Evolutionary conservation across 2,113 vertebrate species (phyloP).

Genomic region (Scomber scombrus): DNA sequence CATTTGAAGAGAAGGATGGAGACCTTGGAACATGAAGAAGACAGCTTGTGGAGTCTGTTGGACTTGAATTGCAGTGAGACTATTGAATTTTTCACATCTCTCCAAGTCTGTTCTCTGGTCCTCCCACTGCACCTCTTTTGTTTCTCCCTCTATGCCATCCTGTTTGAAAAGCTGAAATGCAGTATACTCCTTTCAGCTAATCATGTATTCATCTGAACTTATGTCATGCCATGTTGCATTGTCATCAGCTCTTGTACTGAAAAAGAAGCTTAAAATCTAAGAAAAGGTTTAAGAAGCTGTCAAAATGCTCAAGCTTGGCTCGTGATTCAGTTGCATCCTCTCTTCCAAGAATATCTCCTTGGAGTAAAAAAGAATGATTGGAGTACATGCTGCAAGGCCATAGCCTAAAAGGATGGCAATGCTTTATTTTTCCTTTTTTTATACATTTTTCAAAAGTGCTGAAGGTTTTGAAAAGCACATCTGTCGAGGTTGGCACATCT

Average conservation of each 20-base stretch:
- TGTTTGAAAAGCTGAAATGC: slow-evolving; percentile 45
- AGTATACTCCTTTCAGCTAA: slow-evolving; percentile 35
- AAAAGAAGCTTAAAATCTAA: slow-evolving; percentile 29
- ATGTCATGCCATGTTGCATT: slow-evolving; percentile 38
- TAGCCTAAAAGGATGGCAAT: slow-evolving; percentile 37
- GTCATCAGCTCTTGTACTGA: slow-evolving; percentile 48
- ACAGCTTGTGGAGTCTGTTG: slow-evolving; percentile 24
- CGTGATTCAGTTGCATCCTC: slow-evolving; percentile 39
- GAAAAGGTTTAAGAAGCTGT: slow-evolving; percentile 43
- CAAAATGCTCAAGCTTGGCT: slow-evolving; percentile 42
- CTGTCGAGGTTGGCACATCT: slow-evolving; percentile 31
- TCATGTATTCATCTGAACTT: slow-evolving; percentile 64
- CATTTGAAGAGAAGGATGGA: slow-evolving; percentile 47
- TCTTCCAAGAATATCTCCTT: slow-evolving; percentile 44
- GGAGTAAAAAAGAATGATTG: slow-evolving; percentile 35
- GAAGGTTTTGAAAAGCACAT: slow-evolving; percentile 45
- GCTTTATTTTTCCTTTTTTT: not conserved
- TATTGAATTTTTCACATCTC: slow-evolving; percentile 31
- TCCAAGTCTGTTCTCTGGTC: not conserved
- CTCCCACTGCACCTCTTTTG: not conserved
- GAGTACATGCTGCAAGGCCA: slow-evolving; percentile 46
- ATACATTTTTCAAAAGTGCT: slow-evolving; percentile 35
- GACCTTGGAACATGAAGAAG: slow-evolving; percentile 50
- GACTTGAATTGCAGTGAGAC: slow-evolving; percentile 46
- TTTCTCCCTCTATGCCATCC: slow-evolving; percentile 18